phyloP scores from a whole-genome alignment of 2,888 invertebrate genomes.

The Cephus spinipes region DNA sequence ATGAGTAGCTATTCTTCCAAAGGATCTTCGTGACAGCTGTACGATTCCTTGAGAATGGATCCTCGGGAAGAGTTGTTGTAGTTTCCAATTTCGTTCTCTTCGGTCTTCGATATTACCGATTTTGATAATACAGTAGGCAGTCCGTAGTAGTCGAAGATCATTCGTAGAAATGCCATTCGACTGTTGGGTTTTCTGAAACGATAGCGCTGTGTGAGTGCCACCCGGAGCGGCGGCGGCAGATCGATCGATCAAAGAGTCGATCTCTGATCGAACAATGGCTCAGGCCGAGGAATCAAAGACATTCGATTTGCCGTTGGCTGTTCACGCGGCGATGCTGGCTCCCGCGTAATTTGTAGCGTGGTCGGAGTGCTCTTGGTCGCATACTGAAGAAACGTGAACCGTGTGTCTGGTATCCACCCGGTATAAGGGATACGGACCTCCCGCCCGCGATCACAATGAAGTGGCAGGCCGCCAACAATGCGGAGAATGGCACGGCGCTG shows the following conservation, averaged over 20 bases:
- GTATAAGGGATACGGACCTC: slow-evolving; percentile 37
- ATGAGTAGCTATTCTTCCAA: slow-evolving; percentile 2
- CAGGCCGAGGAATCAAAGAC: slow-evolving; percentile 12
- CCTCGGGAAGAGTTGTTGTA: neutral
- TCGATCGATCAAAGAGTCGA: slow-evolving; percentile 38
- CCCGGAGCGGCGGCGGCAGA: slow-evolving; percentile 6
- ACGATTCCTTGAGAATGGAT: neutral
- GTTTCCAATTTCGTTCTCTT: neutral
- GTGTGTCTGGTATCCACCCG: neutral
- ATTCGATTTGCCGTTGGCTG: slow-evolving; percentile 29
- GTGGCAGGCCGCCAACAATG: slow-evolving; percentile 35
- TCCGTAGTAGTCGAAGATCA: neutral
- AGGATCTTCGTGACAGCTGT: neutral
- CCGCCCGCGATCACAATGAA: slow-evolving; percentile 43
- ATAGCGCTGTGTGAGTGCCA: neutral
- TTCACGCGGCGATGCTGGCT: slow-evolving; percentile 30
- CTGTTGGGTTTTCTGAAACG: neutral
- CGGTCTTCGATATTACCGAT: neutral
- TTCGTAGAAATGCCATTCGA: neutral
- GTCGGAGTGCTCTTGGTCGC: slow-evolving; percentile 1
- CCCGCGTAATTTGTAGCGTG: slow-evolving; percentile 9
- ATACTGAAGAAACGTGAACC: neutral
- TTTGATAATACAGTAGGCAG: neutral
- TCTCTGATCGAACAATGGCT: slow-evolving; percentile 32
- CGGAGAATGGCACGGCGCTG: slow-evolving; percentile 46